Base-by-base conservation (phyloP, 2,797 vertebrate species). In the Eulemur albifrons region DNA sequence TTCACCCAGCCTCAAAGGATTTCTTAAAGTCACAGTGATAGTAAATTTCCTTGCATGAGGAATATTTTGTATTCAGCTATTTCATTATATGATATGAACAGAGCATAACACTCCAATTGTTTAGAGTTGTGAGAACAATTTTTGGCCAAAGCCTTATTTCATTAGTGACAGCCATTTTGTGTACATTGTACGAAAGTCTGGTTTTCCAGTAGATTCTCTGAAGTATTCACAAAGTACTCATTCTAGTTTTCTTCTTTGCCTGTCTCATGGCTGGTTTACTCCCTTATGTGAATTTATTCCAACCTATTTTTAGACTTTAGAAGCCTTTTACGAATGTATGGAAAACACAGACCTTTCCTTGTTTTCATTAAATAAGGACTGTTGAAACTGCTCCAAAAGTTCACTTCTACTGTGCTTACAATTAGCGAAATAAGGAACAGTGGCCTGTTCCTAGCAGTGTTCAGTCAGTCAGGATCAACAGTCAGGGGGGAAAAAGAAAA, bases 391-490 rank as follows among this genome's bases (percentile, higher is more conserved):
- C 70, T 35, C 21, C 57, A 35, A 23, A 85, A 90, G 72, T 12
- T 77, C 61, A 81, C 40, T 87, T 88, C 91, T 73, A 40, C 7
- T 45, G 2, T 35, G 73, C 38, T 95, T 88, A 48, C 61, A 93
- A 94, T 80, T 93, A 95, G 88, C 10, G 48, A 95, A 81, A 95
- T 32, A 96, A 76, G 72, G 57, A 97, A 81, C 40, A 92, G 40
- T 15, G 93, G 89, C 94, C 97, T 97, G 85, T 81, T 88, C 76
- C 38, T 69, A 45, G 93, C 95, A 79, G 90, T 45, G 90, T 92
- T 92, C 89, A 93, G 35, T 93, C 91, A 95, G 92, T 69, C 92
- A 96, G 80, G 48, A 94, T 85, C 88, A 95, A 94, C 83, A 89
- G 1, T 77, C 11, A 40, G 35, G 54, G 10, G 43, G 43, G 7